A percentile compares a stretch with the other conserved stretches of the same genome.
phyloP scores from a whole-genome alignment of 1,140 invertebrate species.

The Drosophila persimilis region DNA sequence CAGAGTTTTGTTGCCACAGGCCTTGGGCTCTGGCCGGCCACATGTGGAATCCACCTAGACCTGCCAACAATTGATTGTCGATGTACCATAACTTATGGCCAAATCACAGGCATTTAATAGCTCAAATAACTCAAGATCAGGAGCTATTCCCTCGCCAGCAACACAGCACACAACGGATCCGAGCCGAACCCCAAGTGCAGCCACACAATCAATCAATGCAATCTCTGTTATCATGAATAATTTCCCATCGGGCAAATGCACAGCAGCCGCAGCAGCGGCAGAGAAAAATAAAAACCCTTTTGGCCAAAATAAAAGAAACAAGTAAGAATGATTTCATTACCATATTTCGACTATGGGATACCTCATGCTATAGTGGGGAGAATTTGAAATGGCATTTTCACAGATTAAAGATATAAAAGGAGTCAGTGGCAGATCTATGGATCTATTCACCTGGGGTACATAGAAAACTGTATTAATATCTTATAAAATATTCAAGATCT shows the following conservation, averaged over 20 bases:
- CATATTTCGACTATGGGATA: too few species aligned
- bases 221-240: constrained; percentile 80
- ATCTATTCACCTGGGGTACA: too few species aligned
- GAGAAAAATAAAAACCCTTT: too few species aligned
- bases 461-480: too few species aligned
- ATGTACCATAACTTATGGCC: constrained; percentile 70
- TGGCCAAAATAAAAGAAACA: too few species aligned
- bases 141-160: constrained; percentile 35
- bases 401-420: too few species aligned
- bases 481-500: too few species aligned
- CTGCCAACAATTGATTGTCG: constrained; percentile 65
- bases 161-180: neutral
- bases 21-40: constrained; percentile 24
- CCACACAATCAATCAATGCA: constrained; percentile 77
- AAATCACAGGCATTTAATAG: constrained; percentile 77
- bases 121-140: constrained; percentile 69
- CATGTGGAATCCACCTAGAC: constrained; percentile 53
- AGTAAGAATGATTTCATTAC: too few species aligned
- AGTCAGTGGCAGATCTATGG: too few species aligned
- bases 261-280: constrained; percentile 27
- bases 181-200: constrained; percentile 43
- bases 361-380: too few species aligned
- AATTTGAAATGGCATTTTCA: too few species aligned
- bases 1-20: constrained; percentile 37
- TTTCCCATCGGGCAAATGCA: constrained; percentile 74